Evolutionary conservation across 1,140 invertebrate species (phyloP), one percentile per base, ranked within the genome.

Genomic region (Ylistrum balloti): DNA sequence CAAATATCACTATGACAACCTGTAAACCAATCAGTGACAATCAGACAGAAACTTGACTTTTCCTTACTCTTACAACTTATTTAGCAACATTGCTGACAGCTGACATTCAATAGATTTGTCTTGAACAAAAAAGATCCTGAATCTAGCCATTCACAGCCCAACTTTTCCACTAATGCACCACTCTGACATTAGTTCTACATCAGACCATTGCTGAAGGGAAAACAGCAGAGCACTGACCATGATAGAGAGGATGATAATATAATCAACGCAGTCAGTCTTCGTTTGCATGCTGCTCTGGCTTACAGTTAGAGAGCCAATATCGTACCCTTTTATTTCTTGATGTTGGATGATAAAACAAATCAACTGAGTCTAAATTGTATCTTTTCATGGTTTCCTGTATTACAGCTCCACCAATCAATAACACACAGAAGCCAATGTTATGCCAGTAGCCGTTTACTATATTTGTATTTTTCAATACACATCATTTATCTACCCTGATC

Each of bases 221-320:
- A 74, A 74, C n/a, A 28, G 13, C 56, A 74, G 56, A 22, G 22
- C 22, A 74, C 28, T 74, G 22, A 74, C 22, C 9, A 9, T 9
- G 56, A 22, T 74, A n/a, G n/a, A 28, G 56, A 17, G 28, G 7
- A n/a, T 17, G 9, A n/a, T 74, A 74, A 74, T 74, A 11, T 74
- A 74, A 74, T 74, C 56, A 74, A 28, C 56, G 28, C 56, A 28
- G 28, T 74, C 56, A 74, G 56, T 5, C 56, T 56, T 22, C 13
- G 5, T 5, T 7, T 56, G 45, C 56, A 74, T 74, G 56, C 56
- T 74, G 5, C 56, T n/a, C 56, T 17, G 56, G 17, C 1, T 74
- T 74, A 74, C 56, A 74, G 45, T 74, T 74, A 74, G 7, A 48
- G 45, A 74, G 56, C 56, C n/a, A 74, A 74, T 74, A 74, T 28